phyloP scores from a whole-genome alignment of 2,888 invertebrate species.

The Electrophaes corylata region DNA sequence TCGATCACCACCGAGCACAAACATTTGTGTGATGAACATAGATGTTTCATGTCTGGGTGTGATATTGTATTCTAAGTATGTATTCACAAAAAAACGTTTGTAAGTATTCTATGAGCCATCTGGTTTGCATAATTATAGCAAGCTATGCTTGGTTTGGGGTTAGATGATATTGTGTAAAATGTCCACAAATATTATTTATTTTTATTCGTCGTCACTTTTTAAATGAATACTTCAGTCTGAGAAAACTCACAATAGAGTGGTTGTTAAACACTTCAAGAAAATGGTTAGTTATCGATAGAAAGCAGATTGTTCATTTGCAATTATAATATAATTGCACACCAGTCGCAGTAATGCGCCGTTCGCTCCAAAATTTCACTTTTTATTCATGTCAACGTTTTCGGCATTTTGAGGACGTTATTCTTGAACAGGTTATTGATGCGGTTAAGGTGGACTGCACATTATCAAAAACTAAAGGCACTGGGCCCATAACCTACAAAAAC shows the following conservation, averaged over 20 bases:
- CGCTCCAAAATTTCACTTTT: conserved; percentile 26
- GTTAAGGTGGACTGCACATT: neutral
- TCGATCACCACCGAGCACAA: no score
- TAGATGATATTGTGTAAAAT: no score
- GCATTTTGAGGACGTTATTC: conserved; percentile 4
- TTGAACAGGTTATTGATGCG: conserved; percentile 1
- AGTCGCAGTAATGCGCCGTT: neutral
- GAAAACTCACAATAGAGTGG: neutral
- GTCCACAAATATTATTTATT: no score
- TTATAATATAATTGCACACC: conserved; percentile 10
- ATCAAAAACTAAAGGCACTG: neutral
- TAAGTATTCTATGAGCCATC: no score
- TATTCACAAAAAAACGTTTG: no score
- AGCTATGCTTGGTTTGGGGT: no score
- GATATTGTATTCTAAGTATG: no score
- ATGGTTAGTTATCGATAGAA: conserved; percentile 16
- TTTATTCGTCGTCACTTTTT: no score
- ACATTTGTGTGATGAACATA: no score
- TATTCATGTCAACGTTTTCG: conserved; percentile 20
- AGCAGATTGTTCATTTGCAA: conserved; percentile 20
- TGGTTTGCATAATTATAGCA: no score
- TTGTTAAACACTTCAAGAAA: neutral
- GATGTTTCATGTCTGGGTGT: no score
- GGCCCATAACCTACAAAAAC: no score
- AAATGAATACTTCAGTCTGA: neutral